Percentiles rank a stretch among this genome's conserved stretches.
These are phyloP conservation scores for Platyscelio sp. DNA, from an alignment of 2,888 invertebrate genomes.

Conservation along the genomic window DNA sequence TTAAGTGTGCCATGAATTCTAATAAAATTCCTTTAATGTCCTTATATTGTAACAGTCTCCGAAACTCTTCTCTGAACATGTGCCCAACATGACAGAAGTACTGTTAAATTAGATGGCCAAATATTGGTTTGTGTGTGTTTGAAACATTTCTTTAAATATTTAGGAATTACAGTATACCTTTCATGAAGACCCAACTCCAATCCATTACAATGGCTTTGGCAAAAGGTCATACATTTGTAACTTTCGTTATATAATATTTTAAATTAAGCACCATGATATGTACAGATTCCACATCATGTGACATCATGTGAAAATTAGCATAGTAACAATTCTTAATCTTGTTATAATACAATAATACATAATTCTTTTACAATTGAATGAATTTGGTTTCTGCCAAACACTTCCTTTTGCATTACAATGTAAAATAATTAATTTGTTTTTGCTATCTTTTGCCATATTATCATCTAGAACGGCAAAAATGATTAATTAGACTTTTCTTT, in stretches of 20 bases:
- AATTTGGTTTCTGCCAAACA: slow-evolving; percentile 36
- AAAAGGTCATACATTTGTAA: slow-evolving; percentile 38
- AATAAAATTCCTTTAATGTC: slow-evolving; percentile 48
- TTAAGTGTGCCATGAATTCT: slow-evolving; percentile 60
- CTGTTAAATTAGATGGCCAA: slow-evolving; percentile 11
- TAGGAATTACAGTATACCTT: slow-evolving; percentile 23
- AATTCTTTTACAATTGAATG: slow-evolving; percentile 48
- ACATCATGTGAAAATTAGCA: slow-evolving; percentile 43
- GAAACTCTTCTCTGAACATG: slow-evolving; percentile 63
- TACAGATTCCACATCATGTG: slow-evolving; percentile 46
- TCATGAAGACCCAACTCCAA: slow-evolving; percentile 57
- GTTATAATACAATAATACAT: slow-evolving; percentile 47
- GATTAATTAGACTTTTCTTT: slow-evolving; percentile 12
- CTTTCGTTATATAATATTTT: slow-evolving; percentile 36
- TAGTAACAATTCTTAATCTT: background rate
- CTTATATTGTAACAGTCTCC: slow-evolving; percentile 20
- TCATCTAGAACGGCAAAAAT: background rate
- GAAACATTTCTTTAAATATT: slow-evolving; percentile 55
- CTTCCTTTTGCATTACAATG: background rate
- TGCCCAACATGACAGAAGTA: slow-evolving; percentile 61
- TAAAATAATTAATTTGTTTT: slow-evolving; percentile 15
- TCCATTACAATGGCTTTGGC: slow-evolving; percentile 43
- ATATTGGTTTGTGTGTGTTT: slow-evolving; percentile 3
- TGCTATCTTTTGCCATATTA: slow-evolving; percentile 15
- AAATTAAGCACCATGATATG: slow-evolving; percentile 44